These are phyloP conservation scores for Tetanocera ferruginea DNA, from an alignment of 2,888 invertebrate species.

Conservation along the genomic window DNA sequence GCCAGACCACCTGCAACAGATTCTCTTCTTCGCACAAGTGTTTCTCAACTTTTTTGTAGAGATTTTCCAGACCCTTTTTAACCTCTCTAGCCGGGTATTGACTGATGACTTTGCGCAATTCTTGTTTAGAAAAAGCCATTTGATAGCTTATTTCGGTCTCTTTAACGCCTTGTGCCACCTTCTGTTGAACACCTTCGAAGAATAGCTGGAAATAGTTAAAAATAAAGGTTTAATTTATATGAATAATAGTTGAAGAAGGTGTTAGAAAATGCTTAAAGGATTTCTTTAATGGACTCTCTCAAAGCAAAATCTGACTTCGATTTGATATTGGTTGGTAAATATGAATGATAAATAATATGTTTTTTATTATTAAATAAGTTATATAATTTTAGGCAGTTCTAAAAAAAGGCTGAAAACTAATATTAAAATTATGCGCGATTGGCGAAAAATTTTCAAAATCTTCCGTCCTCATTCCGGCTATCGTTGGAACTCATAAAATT, in stretches of 20 bases:
- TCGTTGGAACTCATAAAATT: no score
- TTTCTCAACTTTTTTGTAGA: constrained; percentile 97
- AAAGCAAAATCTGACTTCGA: no score
- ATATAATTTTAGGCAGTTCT: no score
- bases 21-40: constrained; percentile 96
- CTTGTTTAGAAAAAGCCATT: constrained; percentile 96
- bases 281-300: no score
- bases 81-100: constrained; percentile 95
- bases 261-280: no score
- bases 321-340: no score
- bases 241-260: no score
- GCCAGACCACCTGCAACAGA: constrained; percentile 95
- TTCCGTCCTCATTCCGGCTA: no score
- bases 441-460: no score
- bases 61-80: constrained; percentile 90
- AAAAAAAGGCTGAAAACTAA: no score
- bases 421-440: no score
- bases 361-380: not conserved
- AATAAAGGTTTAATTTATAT: constrained; percentile 2
- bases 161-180: constrained; percentile 94
- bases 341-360: constrained; percentile 6
- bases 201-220: constrained; percentile 78
- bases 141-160: constrained; percentile 98
- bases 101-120: constrained; percentile 92
- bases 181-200: constrained; percentile 96